phyloP scores from a whole-genome alignment of 92 coral and sea anemone species.

The Phenganax stokvisi region DNA sequence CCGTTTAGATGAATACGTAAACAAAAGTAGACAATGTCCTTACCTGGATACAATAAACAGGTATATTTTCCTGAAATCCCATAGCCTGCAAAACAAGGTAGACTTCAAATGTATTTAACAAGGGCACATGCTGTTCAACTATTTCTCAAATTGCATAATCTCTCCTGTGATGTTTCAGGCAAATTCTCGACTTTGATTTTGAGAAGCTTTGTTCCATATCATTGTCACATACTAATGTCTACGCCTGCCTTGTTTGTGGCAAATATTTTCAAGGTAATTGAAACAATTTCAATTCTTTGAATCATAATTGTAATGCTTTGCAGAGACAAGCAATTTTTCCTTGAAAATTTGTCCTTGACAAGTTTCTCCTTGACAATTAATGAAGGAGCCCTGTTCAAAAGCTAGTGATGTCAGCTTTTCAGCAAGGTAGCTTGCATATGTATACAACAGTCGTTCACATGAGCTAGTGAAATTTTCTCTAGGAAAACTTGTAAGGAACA shows the following conservation, averaged over 20 bases:
- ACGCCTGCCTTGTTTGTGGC: constrained; percentile 97
- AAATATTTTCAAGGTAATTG: constrained; percentile 91
- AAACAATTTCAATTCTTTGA: no score
- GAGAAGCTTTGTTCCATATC: constrained; percentile 97
- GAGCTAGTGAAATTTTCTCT: no score
- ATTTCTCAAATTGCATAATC: background rate
- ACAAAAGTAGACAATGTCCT: constrained; percentile 96
- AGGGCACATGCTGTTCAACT: background rate
- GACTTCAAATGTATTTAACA: background rate
- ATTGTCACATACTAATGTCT: constrained; percentile 87
- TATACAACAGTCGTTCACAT: no score
- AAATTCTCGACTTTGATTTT: constrained; percentile 97
- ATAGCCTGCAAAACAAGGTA: background rate
- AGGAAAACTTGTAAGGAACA: no score
- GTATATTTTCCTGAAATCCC: constrained; percentile 26
- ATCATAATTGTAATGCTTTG: no score
- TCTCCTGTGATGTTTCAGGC: constrained; percentile 49
- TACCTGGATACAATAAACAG: constrained; percentile 90
- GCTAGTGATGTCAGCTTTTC: no score
- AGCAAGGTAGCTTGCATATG: no score
- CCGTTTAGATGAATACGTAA: constrained; percentile 65
- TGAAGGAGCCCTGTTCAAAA: no score
- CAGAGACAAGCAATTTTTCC: no score
- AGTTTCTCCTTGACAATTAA: no score
- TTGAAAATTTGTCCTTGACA: no score